phyloP scores from a whole-genome alignment of 2,113 vertebrate species.

The Pedetes capensis region DNA sequence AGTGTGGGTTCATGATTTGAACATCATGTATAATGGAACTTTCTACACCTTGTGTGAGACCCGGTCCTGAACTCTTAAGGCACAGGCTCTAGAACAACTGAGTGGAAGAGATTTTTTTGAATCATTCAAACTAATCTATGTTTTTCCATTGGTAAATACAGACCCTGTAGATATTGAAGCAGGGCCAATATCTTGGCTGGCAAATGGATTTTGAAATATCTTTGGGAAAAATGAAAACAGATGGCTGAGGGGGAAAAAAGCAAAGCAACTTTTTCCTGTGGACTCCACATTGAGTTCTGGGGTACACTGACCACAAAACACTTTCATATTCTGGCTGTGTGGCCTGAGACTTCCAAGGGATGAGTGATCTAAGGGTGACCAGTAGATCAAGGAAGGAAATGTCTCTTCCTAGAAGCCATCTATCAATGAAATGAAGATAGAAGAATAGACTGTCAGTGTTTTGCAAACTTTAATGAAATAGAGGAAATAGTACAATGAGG shows the following conservation, averaged over 20 bases:
- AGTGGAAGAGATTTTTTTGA: not conserved
- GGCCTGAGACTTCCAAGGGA: not conserved
- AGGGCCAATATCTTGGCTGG: not conserved
- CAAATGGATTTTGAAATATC: slow-evolving; percentile 17
- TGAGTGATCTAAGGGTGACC: not conserved
- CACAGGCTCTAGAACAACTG: not conserved
- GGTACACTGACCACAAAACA: not conserved
- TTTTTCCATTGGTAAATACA: not conserved
- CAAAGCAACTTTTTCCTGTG: not conserved
- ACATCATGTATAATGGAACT: not conserved
- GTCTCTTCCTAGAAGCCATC: not conserved
- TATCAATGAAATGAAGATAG: not conserved
- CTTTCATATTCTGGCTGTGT: not conserved
- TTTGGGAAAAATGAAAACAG: not conserved
- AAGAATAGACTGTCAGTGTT: not conserved
- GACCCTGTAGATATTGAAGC: not conserved
- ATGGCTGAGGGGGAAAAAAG: not conserved
- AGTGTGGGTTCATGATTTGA: not conserved
- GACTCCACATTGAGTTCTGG: not conserved
- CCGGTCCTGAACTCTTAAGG: not conserved
- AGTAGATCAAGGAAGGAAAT: not conserved
- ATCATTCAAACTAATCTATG: not conserved
- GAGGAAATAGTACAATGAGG: not conserved
- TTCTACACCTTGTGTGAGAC: not conserved
- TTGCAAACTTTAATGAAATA: not conserved